These are phyloP conservation scores for Cebus imitator DNA, from an alignment of 2,113 vertebrate species.

Conservation along the genomic window DNA sequence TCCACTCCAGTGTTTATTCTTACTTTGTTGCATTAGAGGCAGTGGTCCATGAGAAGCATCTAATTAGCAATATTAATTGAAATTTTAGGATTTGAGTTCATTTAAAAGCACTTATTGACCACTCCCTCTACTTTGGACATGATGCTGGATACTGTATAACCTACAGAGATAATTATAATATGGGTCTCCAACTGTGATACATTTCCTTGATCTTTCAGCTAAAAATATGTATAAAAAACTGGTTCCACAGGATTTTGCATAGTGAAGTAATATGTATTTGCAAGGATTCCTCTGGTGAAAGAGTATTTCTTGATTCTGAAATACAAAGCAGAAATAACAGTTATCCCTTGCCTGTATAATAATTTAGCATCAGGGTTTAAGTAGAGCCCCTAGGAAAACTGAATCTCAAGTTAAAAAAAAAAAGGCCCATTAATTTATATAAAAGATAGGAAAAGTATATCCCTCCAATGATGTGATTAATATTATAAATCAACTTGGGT, in stretches of 20 bases:
- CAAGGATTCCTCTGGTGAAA: constrained; percentile 33
- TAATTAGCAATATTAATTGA: background rate
- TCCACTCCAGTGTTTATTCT: background rate
- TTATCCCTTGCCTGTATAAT: background rate
- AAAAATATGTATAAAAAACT: background rate
- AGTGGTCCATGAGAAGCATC: background rate
- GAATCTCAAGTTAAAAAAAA: background rate
- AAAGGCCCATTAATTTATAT: background rate
- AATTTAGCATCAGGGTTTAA: background rate
- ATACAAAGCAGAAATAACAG: constrained; percentile 20
- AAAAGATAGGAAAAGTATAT: constrained; percentile 28
- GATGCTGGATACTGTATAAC: background rate
- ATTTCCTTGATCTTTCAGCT: constrained; percentile 1
- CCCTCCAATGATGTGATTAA: background rate
- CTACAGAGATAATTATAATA: background rate
- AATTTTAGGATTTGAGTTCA: background rate
- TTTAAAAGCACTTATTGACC: background rate
- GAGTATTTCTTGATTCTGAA: constrained; percentile 40
- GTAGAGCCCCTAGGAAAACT: background rate
- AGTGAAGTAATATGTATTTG: background rate
- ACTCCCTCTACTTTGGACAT: background rate
- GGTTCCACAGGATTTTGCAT: background rate
- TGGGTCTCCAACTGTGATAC: background rate
- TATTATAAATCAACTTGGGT: background rate
- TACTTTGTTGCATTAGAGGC: background rate